phyloP scores from a whole-genome alignment of 2,113 vertebrate species.

The Copsychus sechellarum region DNA sequence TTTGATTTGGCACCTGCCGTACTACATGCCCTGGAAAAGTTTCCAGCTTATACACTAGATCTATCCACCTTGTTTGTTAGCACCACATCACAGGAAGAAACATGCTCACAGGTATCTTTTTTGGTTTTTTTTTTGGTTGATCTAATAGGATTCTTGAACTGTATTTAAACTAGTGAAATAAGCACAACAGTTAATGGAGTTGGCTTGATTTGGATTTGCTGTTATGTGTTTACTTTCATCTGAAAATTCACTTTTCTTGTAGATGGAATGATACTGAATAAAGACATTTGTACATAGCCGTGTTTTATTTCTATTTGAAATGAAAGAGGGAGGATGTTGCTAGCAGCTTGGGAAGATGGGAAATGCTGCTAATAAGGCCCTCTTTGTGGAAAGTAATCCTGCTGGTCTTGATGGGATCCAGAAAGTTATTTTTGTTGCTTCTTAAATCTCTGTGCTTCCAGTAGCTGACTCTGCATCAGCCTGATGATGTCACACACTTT shows the following conservation, averaged over 20 bases:
- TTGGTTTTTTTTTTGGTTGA: neutral
- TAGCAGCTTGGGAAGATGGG: neutral
- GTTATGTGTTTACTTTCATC: neutral
- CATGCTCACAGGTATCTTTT: constrained; percentile 85
- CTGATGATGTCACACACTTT: neutral
- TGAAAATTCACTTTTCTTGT: neutral
- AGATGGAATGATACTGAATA: neutral
- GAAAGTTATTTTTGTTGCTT: neutral
- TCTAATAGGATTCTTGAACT: neutral
- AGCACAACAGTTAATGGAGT: neutral
- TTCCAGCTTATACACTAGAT: constrained; percentile 88
- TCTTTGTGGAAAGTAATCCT: neutral
- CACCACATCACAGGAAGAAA: constrained; percentile 84
- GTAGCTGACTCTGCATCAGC: neutral
- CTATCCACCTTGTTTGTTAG: constrained; percentile 83
- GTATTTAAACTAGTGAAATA: neutral
- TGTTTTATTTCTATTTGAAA: neutral
- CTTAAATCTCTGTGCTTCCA: neutral
- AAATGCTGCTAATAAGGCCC: neutral
- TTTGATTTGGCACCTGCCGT: constrained; percentile 90
- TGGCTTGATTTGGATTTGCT: neutral
- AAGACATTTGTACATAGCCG: neutral
- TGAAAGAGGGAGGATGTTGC: neutral
- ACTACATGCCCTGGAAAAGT: constrained; percentile 89
- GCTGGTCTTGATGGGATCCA: neutral